These are phyloP conservation scores for Hemicrepidius hirtus DNA, from an alignment of 2,888 invertebrate genomes.

Conservation along the genomic window DNA sequence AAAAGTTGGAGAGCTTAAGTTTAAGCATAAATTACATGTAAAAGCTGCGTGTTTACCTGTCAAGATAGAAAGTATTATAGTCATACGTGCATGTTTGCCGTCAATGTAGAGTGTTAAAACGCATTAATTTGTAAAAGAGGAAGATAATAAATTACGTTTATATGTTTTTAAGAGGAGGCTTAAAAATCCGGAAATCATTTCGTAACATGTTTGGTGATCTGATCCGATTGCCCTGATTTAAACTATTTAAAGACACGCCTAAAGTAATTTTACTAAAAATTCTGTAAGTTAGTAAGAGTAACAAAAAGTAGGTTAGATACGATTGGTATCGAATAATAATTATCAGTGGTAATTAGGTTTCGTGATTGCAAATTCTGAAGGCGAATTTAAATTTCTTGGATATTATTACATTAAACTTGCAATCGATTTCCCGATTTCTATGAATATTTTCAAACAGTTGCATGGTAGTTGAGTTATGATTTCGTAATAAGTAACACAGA, in stretches of 20 bases:
- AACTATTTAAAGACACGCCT: not conserved
- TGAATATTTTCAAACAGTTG: not conserved
- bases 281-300: not conserved
- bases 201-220: not conserved
- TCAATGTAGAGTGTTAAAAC: not conserved
- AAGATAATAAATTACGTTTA: not conserved
- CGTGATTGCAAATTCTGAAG: conserved; percentile 7
- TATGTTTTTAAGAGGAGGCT: not conserved
- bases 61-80: conserved; percentile 8
- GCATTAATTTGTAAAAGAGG: not conserved
- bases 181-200: conserved; percentile 1
- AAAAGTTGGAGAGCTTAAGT: not conserved
- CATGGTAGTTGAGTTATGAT: too few species aligned
- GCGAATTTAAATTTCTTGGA: not conserved
- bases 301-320: too few species aligned
- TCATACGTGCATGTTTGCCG: not conserved
- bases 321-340: not conserved
- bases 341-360: conserved; percentile 1
- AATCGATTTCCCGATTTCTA: not conserved
- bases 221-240: conserved; percentile 11
- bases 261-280: not conserved
- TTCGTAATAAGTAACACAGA: too few species aligned
- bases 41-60: not conserved
- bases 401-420: not conserved
- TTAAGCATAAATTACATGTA: not conserved